Evolutionary conservation across 2,797 vertebrate genomes (phyloP).

Genomic region (Pseudomugil gertrudae): DNA sequence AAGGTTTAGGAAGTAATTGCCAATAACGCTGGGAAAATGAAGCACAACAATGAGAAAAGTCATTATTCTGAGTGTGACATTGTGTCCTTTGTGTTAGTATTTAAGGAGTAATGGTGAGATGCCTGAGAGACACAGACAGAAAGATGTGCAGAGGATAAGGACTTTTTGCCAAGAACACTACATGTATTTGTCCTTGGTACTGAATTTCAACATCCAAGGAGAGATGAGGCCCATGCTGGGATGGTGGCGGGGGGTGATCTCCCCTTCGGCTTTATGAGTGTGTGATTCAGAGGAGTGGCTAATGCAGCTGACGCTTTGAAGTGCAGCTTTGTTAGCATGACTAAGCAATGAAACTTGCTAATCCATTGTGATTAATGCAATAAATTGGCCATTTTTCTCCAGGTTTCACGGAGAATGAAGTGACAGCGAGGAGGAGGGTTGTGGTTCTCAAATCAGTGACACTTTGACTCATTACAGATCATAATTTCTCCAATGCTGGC

Average conservation of each 20-base stretch:
- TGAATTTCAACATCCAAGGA: slow-evolving; percentile 66
- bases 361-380: slow-evolving; percentile 86
- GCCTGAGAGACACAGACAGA: slow-evolving; percentile 10
- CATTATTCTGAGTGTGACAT: slow-evolving; percentile 12
- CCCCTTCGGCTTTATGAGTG: slow-evolving; percentile 50
- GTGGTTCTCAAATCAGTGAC: slow-evolving; percentile 37
- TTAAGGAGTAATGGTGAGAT: background rate
- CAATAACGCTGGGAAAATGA: background rate
- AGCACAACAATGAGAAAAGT: background rate
- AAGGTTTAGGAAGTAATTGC: background rate
- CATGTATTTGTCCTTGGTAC: slow-evolving; percentile 66
- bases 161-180: slow-evolving; percentile 44
- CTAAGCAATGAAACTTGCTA: slow-evolving; percentile 83
- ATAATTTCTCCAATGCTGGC: background rate
- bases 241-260: slow-evolving; percentile 31
- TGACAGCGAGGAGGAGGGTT: slow-evolving; percentile 26
- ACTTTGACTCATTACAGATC: slow-evolving; percentile 11
- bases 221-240: slow-evolving; percentile 69
- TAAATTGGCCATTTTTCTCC: slow-evolving; percentile 80
- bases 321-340: slow-evolving; percentile 79
- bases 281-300: slow-evolving; percentile 58
- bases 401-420: slow-evolving; percentile 52
- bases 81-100: slow-evolving; percentile 12
- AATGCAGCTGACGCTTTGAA: slow-evolving; percentile 76
- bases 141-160: slow-evolving; percentile 32